Base-by-base conservation (phyloP, 2,113 vertebrate genomes). In the Motacilla tschutschensis region DNA sequence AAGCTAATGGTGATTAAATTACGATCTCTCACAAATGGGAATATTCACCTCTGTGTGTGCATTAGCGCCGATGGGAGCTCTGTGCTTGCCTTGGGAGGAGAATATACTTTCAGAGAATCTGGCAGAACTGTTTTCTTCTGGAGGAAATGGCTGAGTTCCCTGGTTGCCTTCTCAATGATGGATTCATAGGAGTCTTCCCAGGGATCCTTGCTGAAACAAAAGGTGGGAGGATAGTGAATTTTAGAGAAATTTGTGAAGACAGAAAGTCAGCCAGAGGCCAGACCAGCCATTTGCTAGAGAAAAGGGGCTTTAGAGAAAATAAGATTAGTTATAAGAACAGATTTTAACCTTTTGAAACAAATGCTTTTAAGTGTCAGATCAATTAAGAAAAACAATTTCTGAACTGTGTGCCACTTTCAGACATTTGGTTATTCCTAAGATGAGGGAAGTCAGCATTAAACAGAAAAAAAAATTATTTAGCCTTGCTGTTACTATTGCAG, bases 51-150 rank as follows among this genome's bases (percentile, higher is more conserved):
- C 74, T 89, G 64, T 71, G 69, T 57, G 89, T 67, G 71, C 79
- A 91, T 93, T 93, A 93, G 90, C 86, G 85, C 89, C 95, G 96
- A 95, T 95, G 92, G 93, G 86, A 96, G 84, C 79, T 83, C 89
- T 93, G 94, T 93, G 88, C 87, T 93, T 95, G 92, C 94, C 94
- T 96, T 87, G 77, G 80, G 90, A 94, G 73, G 77, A 95, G 85
- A 93, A 89, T 86, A 94, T 69, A 91, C 95, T 96, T 96, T 93
- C 94, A 93, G 83, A 93, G 90, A 91, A 95, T 85, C 91, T 94
- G 94, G 92, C 11, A 96, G 87, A 93, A 91, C 74, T 86, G 83
- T 95, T 93, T 94, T 89, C 92, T 87, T 96, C 92, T 93, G 84
- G 67, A 83, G 75, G 84, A 94, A 95, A 93, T 65, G 81, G 73